Base-by-base conservation (phyloP, 1,140 invertebrate species). In the Augochlora pura region DNA sequence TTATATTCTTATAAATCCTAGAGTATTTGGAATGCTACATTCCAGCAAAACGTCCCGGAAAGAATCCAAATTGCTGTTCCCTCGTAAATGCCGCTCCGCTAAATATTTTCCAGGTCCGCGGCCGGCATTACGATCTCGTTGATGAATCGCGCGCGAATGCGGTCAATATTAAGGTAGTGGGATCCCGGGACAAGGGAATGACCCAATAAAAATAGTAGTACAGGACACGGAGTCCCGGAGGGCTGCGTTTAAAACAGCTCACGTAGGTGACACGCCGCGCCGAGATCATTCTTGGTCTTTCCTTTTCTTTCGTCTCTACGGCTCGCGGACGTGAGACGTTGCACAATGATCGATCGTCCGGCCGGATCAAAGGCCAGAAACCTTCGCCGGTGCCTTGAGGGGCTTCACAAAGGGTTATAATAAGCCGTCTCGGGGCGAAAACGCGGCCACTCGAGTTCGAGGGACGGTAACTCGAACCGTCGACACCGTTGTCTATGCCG, bases 401-500 rank as follows among this genome's bases (percentile, higher is more conserved):
- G 38, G 52, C 60, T 63, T 63, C 62, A 85, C 81, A 89, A 83
- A 88, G 86, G 87, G 87, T 88, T 88, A 89, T 78, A 85, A 86
- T 87, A 87, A 89, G 80, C 81, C 73, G 79, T 75, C 71, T 74
- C 67, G 57, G 70, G 75, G 67, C 82, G 80, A 79, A 68, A 80
- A 82, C 74, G 69, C 68, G 77, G n/a, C 42, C 68, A 38, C 23
- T 72, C 60, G 62, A 49, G 12, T 52, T 23, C 46, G 60, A 52
- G 52, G 38, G 49, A 64, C 18, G 32, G 76, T 72, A 78, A 78
- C 69, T 46, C 46, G 68, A 72, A 54, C 16, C 60, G 27, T 66
- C 27, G 39, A 23, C 39, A 1, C 3, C 27, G 62, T 23, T 62
- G 42, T 77, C 59, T 70, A 67, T 27, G 66, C 25, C 60, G 42